phyloP scores from a whole-genome alignment of 2,888 invertebrate species.

The Philopedon plagiatum region DNA sequence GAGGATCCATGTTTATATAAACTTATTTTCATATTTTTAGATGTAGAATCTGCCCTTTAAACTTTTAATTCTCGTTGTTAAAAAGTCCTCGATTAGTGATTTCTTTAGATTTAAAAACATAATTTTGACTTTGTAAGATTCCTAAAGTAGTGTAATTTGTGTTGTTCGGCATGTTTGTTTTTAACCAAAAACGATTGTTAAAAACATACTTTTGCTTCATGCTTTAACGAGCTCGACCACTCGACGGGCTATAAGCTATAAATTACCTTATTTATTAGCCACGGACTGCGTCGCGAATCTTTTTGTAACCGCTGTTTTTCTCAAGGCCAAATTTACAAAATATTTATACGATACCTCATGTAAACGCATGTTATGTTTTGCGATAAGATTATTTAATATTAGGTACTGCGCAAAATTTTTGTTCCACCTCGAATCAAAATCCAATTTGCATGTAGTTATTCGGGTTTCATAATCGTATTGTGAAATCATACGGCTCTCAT shows the following conservation, averaged over 20 bases:
- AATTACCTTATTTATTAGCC: background rate
- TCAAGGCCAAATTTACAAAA: constrained; percentile 19
- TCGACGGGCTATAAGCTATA: background rate
- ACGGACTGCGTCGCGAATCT: constrained; percentile 2
- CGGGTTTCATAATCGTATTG: no score
- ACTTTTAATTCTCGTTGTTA: no score
- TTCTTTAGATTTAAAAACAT: no score
- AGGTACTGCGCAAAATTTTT: constrained; percentile 17
- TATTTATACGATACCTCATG: constrained; percentile 22
- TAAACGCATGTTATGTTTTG: no score
- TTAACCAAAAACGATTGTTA: background rate
- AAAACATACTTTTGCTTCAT: background rate
- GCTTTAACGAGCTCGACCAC: background rate
- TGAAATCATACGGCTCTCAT: no score
- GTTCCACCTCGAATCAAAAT: constrained; percentile 54
- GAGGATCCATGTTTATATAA: no score
- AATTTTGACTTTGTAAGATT: no score
- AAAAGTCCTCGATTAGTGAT: no score
- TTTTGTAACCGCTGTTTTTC: constrained; percentile 13
- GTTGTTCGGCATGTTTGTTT: background rate
- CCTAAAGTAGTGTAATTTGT: no score
- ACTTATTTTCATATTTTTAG: no score
- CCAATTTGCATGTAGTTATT: background rate
- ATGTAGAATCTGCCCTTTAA: no score
- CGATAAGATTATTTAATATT: background rate